Evolutionary conservation across 2,888 invertebrate species (phyloP), one percentile per base, ranked within the genome.

Genomic region (Saturnia japonica): DNA sequence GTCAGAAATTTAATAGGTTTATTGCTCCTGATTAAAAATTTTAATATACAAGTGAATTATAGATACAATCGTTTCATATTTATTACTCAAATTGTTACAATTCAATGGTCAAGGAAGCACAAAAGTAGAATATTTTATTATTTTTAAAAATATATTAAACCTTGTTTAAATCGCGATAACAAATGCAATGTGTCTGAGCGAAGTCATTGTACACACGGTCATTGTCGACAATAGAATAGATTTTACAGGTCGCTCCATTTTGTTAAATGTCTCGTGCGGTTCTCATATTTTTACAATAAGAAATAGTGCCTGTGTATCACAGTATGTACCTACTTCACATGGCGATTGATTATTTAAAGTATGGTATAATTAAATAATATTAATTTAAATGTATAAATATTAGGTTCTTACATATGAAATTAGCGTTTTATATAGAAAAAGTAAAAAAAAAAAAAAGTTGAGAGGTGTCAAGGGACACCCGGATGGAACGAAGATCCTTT

Each of bases 31-130:
- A 22, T 16, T 22, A 54, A 22, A 19, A 22, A 54, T 22, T 22
- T 22, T 54, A 22, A 22, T 54, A n/a, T n/a, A n/a, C n/a, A 11
- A 54, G 9, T 54, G 22, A 3, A 9, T n/a, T 54, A 54, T 22
- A 22, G 11, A 54, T n/a, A n/a, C 54, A 54, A 22, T 22, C 2
- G 11, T 60, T 60, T 14, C 14, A 60, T 12, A 14, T 25, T 12
- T 60, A 60, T 60, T 28, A 60, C 57, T 14, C 14, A 60, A 60
- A 60, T 14, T 25, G 25, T 60, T 60, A 60, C 57, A 60, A 60
- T 60, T 60, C 28, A 14, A 14, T 60, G 6, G 19, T 60, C 57
- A 60, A 60, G 57, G 28, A 60, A 12, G 28, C 57, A 60, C 14
- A 14, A 4, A 60, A 2, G 25, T 57, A 28, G 25, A 25, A 28